Evolutionary conservation across 2,888 invertebrate genomes (phyloP).

Genomic region (Oithona nana): DNA sequence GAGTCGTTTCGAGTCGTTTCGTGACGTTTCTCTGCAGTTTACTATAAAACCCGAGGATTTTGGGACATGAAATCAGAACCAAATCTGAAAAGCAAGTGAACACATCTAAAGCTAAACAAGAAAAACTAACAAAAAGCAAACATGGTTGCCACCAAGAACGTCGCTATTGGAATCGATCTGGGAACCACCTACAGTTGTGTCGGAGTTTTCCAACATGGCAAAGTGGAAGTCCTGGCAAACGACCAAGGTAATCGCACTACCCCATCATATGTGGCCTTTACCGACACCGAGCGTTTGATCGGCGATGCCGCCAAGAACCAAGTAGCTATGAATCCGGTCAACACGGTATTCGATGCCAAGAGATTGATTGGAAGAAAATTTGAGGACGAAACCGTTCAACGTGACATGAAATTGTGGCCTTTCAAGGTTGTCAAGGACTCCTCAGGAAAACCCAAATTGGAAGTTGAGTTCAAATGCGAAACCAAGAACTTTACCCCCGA

Average conservation of each 20-base stretch:
- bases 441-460: slow-evolving; percentile 35
- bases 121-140: too few relatives aligned
- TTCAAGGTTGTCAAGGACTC: slow-evolving; percentile 36
- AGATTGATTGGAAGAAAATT: slow-evolving; percentile 33
- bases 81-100: too few relatives aligned
- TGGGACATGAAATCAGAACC: too few relatives aligned
- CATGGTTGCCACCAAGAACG: too few relatives aligned
- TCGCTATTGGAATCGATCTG: slow-evolving; percentile 68
- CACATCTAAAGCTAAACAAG: too few relatives aligned
- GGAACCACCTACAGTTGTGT: slow-evolving; percentile 73
- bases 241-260: slow-evolving; percentile 48
- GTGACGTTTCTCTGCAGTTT: too few relatives aligned
- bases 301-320: slow-evolving; percentile 32
- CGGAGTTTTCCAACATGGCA: slow-evolving; percentile 58
- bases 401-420: slow-evolving; percentile 44
- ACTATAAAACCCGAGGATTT: too few relatives aligned
- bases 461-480: slow-evolving; percentile 41
- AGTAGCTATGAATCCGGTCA: slow-evolving; percentile 44
- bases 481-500: slow-evolving; percentile 41
- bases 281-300: slow-evolving; percentile 32
- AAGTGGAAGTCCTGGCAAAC: slow-evolving; percentile 33
- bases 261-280: slow-evolving; percentile 53
- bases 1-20: too few relatives aligned
- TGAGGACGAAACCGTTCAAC: slow-evolving; percentile 31
- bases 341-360: slow-evolving; percentile 44